Conservation (phyloP, 2,113 vertebrate species). For the Ceyx margarethae region DNA sequence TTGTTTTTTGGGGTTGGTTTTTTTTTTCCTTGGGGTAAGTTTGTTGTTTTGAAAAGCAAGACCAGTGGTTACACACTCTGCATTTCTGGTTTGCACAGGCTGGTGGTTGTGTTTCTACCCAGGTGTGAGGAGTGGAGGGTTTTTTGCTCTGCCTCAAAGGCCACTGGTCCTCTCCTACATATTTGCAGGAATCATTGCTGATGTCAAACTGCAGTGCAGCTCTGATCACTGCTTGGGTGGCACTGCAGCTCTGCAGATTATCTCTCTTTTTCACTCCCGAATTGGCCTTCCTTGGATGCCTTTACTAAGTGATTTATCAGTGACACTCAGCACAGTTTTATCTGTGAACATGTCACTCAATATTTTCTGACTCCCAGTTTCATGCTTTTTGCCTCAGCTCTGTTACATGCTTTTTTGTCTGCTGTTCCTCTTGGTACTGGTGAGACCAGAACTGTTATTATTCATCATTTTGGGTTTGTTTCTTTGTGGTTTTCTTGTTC, state of each 20-base stretch:
- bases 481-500: not conserved
- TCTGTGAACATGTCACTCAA: not conserved
- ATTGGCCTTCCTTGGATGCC: not conserved
- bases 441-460: not conserved
- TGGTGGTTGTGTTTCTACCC: too few relatives aligned
- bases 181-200: accelerated
- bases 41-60: not conserved
- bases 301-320: not conserved
- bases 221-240: not conserved
- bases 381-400: not conserved
- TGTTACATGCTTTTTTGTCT: not conserved
- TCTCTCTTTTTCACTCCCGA: not conserved
- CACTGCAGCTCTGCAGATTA: not conserved
- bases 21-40: not conserved
- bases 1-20: not conserved
- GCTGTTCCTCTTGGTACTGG: not conserved
- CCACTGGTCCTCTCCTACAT: accelerated
- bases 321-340: not conserved
- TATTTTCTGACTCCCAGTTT: not conserved
- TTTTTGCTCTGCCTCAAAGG: not conserved
- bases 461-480: not conserved
- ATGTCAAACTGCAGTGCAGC: not conserved
- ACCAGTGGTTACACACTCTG: not conserved
- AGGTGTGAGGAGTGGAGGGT: not conserved
- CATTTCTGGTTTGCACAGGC: not conserved